Conservation (phyloP, 1,140 invertebrate species). For the Hypothenemus hampei region DNA sequence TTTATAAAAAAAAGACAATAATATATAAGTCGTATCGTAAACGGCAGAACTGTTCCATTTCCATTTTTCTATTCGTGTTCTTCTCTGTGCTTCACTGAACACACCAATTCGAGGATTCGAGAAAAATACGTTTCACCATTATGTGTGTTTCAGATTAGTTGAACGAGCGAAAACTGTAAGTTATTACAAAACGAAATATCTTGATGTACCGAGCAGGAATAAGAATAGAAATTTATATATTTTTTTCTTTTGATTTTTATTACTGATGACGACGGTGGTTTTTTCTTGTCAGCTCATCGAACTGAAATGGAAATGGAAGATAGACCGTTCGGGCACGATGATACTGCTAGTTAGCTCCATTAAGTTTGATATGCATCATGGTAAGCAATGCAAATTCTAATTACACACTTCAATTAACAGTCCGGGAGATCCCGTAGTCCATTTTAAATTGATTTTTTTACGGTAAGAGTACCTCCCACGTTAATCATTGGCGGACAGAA, state of each 20-base stretch:
- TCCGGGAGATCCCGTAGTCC: conserved; percentile 9
- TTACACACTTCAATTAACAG: conserved; percentile 40
- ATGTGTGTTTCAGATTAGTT: conserved; percentile 15
- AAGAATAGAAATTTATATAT: background rate
- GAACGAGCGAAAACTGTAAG: conserved; percentile 14
- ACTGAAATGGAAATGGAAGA: conserved; percentile 21
- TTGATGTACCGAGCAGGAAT: conserved; percentile 11
- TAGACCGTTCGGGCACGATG: conserved; percentile 34
- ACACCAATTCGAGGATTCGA: conserved; percentile 11
- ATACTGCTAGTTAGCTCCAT: conserved; percentile 27
- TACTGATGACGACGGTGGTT: conserved; percentile 1
- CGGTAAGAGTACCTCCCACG: conserved; percentile 10
- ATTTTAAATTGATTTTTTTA: conserved; percentile 20
- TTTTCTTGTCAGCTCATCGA: conserved; percentile 30
- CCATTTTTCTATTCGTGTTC: conserved; percentile 6
- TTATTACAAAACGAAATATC: conserved; percentile 11
- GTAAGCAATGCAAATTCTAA: conserved; percentile 38
- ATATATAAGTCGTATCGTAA: conserved; percentile 8
- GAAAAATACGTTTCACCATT: conserved; percentile 5
- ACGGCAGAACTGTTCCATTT: conserved; percentile 7
- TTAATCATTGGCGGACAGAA: conserved; percentile 12
- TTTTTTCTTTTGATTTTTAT: background rate
- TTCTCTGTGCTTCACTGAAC: conserved; percentile 14
- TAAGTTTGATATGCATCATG: conserved; percentile 38
- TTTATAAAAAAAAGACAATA: no score